A percentile compares a stretch with the other conserved stretches of the same genome.
These are phyloP conservation scores for Strix aluco DNA, from an alignment of 2,113 vertebrate species.

Conservation along the genomic window DNA sequence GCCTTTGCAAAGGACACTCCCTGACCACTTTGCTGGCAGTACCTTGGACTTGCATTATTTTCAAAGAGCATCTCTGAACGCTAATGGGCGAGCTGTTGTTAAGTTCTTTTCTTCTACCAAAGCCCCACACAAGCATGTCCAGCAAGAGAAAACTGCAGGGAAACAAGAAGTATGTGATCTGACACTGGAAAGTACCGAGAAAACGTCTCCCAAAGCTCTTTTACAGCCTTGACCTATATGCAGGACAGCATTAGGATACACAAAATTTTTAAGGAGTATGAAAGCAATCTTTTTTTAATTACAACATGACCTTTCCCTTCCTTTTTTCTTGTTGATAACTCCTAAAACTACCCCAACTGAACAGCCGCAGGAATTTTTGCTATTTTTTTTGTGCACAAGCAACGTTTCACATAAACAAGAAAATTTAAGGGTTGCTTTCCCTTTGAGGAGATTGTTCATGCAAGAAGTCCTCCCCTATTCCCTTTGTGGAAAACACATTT, in stretches of 20 bases:
- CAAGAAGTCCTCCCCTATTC: neutral
- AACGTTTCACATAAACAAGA: neutral
- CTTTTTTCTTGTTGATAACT: neutral
- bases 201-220: neutral
- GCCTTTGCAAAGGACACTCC: neutral
- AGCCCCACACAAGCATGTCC: neutral
- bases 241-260: neutral
- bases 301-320: neutral
- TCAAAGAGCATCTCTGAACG: neutral
- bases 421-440: neutral
- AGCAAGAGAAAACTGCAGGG: neutral
- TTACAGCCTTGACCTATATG: neutral
- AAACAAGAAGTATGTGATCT: neutral
- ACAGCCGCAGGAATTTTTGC: neutral
- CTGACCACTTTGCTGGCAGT: neutral
- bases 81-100: neutral
- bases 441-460: neutral
- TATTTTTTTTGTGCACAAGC: neutral
- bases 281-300: neutral
- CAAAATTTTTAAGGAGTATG: neutral
- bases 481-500: neutral
- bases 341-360: neutral
- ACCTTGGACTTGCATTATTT: neutral
- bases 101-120: neutral
- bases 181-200: neutral